Evolutionary conservation across 2,113 vertebrate species (phyloP).

Genomic region (Eptesicus fuscus): DNA sequence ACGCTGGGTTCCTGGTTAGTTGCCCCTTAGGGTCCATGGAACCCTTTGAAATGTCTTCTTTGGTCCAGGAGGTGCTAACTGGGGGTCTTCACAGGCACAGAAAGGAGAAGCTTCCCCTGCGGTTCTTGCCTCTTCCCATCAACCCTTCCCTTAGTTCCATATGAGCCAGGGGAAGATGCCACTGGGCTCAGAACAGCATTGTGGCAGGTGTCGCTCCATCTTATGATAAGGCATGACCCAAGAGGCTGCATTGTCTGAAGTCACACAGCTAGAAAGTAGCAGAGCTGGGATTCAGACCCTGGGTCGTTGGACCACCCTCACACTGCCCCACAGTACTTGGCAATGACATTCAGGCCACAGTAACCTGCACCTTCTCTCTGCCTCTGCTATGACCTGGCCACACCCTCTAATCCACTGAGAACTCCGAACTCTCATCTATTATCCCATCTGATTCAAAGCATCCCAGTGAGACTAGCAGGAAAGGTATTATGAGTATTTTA

Average conservation of each 20-base stretch:
- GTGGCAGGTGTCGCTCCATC: neutral
- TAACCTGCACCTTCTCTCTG: neutral
- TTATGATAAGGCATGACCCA: rapidly evolving
- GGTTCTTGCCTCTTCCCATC: neutral
- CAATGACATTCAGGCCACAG: neutral
- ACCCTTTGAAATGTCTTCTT: neutral
- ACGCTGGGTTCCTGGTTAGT: neutral
- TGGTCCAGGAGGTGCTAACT: neutral
- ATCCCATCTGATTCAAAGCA: neutral
- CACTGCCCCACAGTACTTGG: neutral
- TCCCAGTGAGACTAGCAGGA: neutral
- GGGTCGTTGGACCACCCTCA: neutral
- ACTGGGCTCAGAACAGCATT: neutral
- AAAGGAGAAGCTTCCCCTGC: neutral
- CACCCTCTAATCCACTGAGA: neutral
- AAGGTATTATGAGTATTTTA: neutral
- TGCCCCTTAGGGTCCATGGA: neutral
- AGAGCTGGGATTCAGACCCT: neutral
- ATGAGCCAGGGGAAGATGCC: neutral
- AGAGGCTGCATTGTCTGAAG: neutral
- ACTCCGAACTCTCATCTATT: neutral
- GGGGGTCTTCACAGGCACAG: neutral
- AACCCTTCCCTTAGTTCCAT: neutral
- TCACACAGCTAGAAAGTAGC: neutral
- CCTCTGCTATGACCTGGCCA: neutral